Base-by-base conservation (phyloP, 1,140 invertebrate species). In the Hylaeus anthracinus region DNA sequence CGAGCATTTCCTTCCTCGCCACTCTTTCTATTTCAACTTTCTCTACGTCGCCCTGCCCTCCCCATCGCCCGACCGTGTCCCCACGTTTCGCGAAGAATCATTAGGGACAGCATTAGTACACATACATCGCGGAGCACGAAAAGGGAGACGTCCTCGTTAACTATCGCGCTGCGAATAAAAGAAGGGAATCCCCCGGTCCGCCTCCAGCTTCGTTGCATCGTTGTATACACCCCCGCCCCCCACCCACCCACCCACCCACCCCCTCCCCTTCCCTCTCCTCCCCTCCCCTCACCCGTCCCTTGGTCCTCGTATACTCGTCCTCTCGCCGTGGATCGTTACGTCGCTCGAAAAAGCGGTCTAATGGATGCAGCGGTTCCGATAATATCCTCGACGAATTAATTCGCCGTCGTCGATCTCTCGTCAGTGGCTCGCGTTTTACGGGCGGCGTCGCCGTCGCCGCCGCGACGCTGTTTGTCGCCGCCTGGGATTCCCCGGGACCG, bases 381-480 rank as follows among this genome's bases (percentile, higher is more conserved):
- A 67, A 80, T 75, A 74, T 63, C 72, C 15, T 43, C 64, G 72
- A 43, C 63, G 79, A 80, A 80, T 80, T 80, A 80, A 80, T 80
- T 80, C 79, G 72, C 64, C 53, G 63, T 80, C 79, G 63, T 67
- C 76, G 58, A 61, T 72, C 69, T 56, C 43, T 69, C 55, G 64
- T 15, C 43, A n/a, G 63, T 4, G 73, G 63, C 63, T 65, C 45
- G 14, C 48, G 76, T 72, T 64, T 64, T 72, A 72, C 37, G 39
- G 26, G 67, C 26, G 39, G 43, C 58, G 9, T 56, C 58, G 45
- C 12, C 26, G 26, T 26, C 15, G 48, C 5, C n/a, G 14, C 10
- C 10, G n/a, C 41, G 8, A 26, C 41, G 41, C 41, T 39, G 6
- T 37, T 26, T 55, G 51, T 45, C 66, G 12, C 15, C 39, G 15